Conservation (phyloP, 2,797 vertebrate genomes). For the Danio tinwini region DNA sequence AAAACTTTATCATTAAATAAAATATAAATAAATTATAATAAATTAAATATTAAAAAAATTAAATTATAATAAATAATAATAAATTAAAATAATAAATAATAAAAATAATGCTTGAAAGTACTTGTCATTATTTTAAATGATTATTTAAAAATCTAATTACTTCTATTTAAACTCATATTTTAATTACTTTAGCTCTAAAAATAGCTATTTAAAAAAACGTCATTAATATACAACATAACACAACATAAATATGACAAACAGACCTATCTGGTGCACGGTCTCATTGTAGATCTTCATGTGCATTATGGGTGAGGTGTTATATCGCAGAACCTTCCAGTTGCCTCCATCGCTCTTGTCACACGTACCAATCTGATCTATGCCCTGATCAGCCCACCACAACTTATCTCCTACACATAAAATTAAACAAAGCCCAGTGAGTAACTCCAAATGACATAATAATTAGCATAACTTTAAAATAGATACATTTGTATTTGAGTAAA, state of each 20-base stretch:
- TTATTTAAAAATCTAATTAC: no score
- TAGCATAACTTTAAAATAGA: background rate
- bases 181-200: no score
- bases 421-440: background rate
- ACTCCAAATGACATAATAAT: background rate
- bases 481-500: no score
- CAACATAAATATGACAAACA: background rate
- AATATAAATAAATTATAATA: no score
- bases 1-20: no score
- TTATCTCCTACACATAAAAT: conserved; percentile 81
- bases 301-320: conserved; percentile 93
- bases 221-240: background rate
- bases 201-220: no score
- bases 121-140: no score
- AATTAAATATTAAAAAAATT: no score
- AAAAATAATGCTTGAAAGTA: no score
- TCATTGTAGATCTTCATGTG: conserved; percentile 97
- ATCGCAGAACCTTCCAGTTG: conserved; percentile 83
- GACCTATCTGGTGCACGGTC: conserved; percentile 85
- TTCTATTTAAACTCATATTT: no score
- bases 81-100: no score
- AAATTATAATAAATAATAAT: no score
- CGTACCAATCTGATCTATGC: conserved; percentile 91
- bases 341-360: conserved; percentile 91
- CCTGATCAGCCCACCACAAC: conserved; percentile 97